These are phyloP conservation scores for Amphimedon queenslandica DNA, from an alignment of 37 sponge, comb jelly and placozoan genomes.

Conservation along the genomic window DNA sequence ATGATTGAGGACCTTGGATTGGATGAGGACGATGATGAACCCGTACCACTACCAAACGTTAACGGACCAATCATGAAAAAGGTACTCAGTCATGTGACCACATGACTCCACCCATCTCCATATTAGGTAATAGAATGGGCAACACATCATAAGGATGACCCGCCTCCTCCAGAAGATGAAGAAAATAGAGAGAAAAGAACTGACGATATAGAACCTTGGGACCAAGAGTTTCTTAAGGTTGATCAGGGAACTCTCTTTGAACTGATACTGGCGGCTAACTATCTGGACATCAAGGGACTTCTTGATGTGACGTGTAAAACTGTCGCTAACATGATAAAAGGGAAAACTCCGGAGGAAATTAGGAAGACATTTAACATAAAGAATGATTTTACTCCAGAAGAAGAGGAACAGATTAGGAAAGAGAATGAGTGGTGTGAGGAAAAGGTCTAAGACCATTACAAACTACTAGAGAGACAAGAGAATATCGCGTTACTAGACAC, in stretches of 20 bases:
- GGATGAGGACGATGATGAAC: slow-evolving; percentile 96
- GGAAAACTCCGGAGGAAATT: slow-evolving; percentile 97
- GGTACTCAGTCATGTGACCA: slow-evolving; percentile 11
- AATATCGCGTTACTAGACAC: no score
- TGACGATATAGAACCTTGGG: slow-evolving; percentile 99
- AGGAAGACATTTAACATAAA: slow-evolving; percentile 98
- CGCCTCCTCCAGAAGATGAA: slow-evolving; percentile 93
- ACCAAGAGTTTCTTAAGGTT: slow-evolving; percentile 97
- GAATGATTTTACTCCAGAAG: slow-evolving; percentile 99
- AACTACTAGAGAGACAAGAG: no score
- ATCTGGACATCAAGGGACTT: slow-evolving; percentile 98
- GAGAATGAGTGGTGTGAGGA: slow-evolving; percentile 99
- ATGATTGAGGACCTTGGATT: slow-evolving; percentile 98
- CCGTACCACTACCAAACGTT: slow-evolving; percentile 97
- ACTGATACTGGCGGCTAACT: slow-evolving; percentile 97
- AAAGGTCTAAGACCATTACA: slow-evolving; percentile 2
- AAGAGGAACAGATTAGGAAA: slow-evolving; percentile 97
- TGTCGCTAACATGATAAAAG: slow-evolving; percentile 99
- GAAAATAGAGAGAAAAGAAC: slow-evolving; percentile 98
- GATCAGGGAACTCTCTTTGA: slow-evolving; percentile 99
- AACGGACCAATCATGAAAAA: slow-evolving; percentile 94
- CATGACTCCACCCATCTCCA: background rate
- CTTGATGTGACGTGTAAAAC: slow-evolving; percentile 99
- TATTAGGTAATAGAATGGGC: slow-evolving; percentile 85
- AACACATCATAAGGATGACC: slow-evolving; percentile 86